These are phyloP conservation scores for Enteromius argenteus DNA, from an alignment of 2,797 vertebrate genomes.

Conservation along the genomic window DNA sequence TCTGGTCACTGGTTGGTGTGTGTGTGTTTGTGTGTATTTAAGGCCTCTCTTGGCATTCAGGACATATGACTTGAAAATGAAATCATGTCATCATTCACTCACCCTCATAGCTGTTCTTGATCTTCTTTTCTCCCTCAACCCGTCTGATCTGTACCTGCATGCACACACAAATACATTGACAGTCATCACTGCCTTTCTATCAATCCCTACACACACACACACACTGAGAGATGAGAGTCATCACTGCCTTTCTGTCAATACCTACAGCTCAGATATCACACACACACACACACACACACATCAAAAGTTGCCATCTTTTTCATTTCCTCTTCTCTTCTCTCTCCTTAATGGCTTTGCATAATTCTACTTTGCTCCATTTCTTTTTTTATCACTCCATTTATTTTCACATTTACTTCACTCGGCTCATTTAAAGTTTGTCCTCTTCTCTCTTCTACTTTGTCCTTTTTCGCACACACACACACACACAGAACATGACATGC, in stretches of 20 bases:
- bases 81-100: not conserved
- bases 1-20: not conserved
- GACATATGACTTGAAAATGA: not conserved
- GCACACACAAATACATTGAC: not conserved
- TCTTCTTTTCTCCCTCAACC: not conserved
- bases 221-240: not conserved
- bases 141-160: not conserved
- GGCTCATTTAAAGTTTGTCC: slow-evolving; percentile 35
- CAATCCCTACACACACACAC: not conserved
- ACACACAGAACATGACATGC: not conserved
- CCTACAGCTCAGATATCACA: slow-evolving; percentile 3
- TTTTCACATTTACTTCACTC: slow-evolving; percentile 37
- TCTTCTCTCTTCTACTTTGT: slow-evolving; percentile 11
- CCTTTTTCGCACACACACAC: not conserved
- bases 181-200: too few relatives aligned
- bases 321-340: slow-evolving; percentile 19
- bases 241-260: not conserved
- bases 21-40: too few relatives aligned
- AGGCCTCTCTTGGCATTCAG: not conserved
- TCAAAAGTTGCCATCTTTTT: slow-evolving; percentile 17
- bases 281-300: slow-evolving; percentile 21
- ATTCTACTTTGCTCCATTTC: slow-evolving; percentile 22
- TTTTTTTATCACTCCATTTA: slow-evolving; percentile 35
- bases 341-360: slow-evolving; percentile 31
- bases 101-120: not conserved